Evolutionary conservation across 1,140 invertebrate genomes (phyloP).

Genomic region (Drosophila auraria): DNA sequence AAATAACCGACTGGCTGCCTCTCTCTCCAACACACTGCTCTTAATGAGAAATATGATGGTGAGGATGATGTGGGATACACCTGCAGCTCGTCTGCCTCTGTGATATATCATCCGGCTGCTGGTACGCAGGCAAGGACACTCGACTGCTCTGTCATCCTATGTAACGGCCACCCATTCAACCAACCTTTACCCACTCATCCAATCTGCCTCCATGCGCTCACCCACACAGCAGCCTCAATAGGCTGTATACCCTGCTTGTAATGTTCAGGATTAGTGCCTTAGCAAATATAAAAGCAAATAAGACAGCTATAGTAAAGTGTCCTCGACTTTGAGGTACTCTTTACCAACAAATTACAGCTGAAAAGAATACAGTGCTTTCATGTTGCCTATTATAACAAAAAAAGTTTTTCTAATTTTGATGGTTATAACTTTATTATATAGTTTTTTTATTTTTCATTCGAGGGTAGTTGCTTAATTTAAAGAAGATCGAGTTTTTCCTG

Average conservation of each 20-base stretch:
- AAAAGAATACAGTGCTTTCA: too few species aligned
- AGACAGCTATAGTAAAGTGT: too few species aligned
- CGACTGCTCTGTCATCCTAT: slow-evolving; percentile 28
- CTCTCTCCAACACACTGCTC: slow-evolving; percentile 12
- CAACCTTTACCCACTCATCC: slow-evolving; percentile 34
- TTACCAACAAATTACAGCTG: too few species aligned
- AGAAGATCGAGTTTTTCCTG: too few species aligned
- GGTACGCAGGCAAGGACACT: slow-evolving; percentile 37
- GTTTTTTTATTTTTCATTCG: too few species aligned
- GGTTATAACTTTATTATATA: too few species aligned
- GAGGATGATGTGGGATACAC: slow-evolving; percentile 71
- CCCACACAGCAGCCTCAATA: slow-evolving; percentile 16
- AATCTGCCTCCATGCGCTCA: slow-evolving; percentile 18
- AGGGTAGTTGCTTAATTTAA: too few species aligned
- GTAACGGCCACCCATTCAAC: neutral
- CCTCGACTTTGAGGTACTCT: too few species aligned
- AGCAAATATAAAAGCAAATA: too few species aligned
- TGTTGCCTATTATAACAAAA: too few species aligned
- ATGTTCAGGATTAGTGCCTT: neutral
- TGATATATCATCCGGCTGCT: slow-evolving; percentile 61
- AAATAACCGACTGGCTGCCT: slow-evolving; percentile 65
- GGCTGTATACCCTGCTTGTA: neutral
- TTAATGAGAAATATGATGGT: slow-evolving; percentile 62
- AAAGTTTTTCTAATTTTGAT: too few species aligned
- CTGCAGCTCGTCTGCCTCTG: slow-evolving; percentile 60